These are phyloP conservation scores for Zelleria hepariella DNA, from an alignment of 2,888 invertebrate species.

Conservation along the genomic window DNA sequence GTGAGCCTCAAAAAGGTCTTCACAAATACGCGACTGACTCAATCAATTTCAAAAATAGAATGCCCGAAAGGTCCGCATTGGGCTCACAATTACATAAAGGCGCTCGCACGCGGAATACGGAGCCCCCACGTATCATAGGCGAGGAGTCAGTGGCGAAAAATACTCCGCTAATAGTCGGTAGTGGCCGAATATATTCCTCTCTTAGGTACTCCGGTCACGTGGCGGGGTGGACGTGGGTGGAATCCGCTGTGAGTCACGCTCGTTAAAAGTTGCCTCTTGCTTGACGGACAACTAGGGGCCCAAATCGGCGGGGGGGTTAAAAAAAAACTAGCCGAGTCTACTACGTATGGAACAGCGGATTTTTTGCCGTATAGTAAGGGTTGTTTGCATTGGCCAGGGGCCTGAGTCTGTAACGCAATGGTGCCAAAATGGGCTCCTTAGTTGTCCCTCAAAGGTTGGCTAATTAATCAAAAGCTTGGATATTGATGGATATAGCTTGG, in stretches of 20 bases:
- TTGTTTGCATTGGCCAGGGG: too few relatives aligned
- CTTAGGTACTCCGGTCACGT: background rate
- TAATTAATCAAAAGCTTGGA: too few relatives aligned
- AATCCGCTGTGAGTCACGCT: background rate
- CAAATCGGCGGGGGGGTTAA: background rate
- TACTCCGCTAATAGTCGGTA: background rate
- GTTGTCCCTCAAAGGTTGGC: too few relatives aligned
- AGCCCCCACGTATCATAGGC: background rate
- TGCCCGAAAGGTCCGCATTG: background rate
- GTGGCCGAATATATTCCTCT: background rate
- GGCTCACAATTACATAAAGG: background rate
- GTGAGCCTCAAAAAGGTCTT: background rate
- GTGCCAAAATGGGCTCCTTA: too few relatives aligned
- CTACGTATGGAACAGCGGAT: background rate
- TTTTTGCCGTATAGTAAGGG: background rate
- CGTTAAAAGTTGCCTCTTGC: background rate
- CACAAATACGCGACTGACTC: background rate
- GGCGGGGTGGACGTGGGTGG: background rate
- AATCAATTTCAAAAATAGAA: background rate
- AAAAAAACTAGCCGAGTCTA: too few relatives aligned
- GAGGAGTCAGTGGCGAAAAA: background rate
- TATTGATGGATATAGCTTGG: too few relatives aligned
- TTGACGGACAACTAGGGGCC: background rate
- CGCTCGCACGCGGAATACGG: background rate
- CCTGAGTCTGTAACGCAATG: too few relatives aligned